phyloP scores from a whole-genome alignment of 2,888 invertebrate species.

The Dasypogon diadema region DNA sequence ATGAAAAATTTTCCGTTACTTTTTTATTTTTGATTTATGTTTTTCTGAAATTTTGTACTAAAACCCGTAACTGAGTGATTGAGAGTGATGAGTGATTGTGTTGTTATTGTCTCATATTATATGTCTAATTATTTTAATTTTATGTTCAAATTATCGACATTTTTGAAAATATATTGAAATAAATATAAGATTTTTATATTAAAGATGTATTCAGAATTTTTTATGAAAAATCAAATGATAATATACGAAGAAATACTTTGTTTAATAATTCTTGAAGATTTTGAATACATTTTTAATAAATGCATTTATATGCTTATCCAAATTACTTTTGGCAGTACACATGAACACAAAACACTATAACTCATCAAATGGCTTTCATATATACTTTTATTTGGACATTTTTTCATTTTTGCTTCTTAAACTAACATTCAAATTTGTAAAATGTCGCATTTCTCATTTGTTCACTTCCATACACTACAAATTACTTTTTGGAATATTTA shows the following conservation, averaged over 20 bases:
- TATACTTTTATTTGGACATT: constrained; percentile 24
- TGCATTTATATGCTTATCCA: constrained; percentile 56
- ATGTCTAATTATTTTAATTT: constrained; percentile 32
- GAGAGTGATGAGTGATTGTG: constrained; percentile 39
- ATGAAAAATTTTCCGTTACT: constrained; percentile 8
- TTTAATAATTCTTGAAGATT: constrained; percentile 19
- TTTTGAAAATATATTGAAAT: constrained; percentile 20
- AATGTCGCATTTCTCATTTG: constrained; percentile 36
- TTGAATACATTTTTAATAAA: constrained; percentile 45
- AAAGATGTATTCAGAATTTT: constrained; percentile 56
- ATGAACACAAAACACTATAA: constrained; percentile 48
- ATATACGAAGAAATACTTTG: neutral
- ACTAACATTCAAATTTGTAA: constrained; percentile 24
- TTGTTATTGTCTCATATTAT: constrained; percentile 50
- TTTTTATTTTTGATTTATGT: constrained; percentile 8
- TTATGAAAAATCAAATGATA: constrained; percentile 6
- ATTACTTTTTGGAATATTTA: neutral
- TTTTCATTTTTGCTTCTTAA: constrained; percentile 35
- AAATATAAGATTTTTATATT: constrained; percentile 28
- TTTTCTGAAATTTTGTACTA: constrained; percentile 12
- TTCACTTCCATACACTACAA: neutral
- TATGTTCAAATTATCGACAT: constrained; percentile 28
- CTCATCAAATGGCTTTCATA: constrained; percentile 32
- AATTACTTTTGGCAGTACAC: constrained; percentile 57
- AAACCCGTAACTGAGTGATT: constrained; percentile 17